Conservation (phyloP, 2,113 vertebrate genomes). For the Ciconia maguari region DNA sequence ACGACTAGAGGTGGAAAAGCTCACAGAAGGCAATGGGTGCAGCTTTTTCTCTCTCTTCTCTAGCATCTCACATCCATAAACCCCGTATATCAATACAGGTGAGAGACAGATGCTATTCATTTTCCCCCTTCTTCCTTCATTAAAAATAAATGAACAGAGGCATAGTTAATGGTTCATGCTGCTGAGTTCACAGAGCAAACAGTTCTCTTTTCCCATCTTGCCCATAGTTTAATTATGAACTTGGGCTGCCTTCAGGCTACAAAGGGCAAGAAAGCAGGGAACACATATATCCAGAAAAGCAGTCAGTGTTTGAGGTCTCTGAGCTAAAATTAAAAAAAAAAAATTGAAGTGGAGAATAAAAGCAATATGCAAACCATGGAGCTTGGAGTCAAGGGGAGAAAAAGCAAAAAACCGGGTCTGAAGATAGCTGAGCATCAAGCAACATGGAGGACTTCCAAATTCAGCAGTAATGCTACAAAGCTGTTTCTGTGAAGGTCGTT, state of each 20-base stretch:
- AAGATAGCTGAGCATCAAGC: not conserved
- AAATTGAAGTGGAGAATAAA: not conserved
- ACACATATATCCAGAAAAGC: conserved; percentile 17
- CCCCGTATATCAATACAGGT: not conserved
- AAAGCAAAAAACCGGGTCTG: not conserved
- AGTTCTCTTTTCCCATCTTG: conserved; percentile 15
- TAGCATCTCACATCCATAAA: not conserved
- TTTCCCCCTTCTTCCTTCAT: not conserved
- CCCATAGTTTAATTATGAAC: conserved; percentile 25
- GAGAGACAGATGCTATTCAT: not conserved
- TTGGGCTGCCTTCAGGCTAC: conserved; percentile 43
- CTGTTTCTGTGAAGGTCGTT: not conserved
- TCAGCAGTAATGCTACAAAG: not conserved
- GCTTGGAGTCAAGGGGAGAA: not conserved
- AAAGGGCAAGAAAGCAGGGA: conserved; percentile 7
- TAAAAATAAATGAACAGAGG: not conserved
- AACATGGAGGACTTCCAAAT: not conserved
- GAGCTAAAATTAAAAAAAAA: not conserved
- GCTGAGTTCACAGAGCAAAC: conserved; percentile 5
- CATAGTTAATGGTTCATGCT: conserved; percentile 43
- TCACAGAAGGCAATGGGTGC: not conserved
- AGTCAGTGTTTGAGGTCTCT: conserved; percentile 22
- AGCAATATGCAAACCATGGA: not conserved
- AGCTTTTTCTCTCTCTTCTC: not conserved
- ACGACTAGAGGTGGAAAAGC: not conserved